Conservation (phyloP, 1,140 invertebrate genomes). For the Brachionus sp. region DNA sequence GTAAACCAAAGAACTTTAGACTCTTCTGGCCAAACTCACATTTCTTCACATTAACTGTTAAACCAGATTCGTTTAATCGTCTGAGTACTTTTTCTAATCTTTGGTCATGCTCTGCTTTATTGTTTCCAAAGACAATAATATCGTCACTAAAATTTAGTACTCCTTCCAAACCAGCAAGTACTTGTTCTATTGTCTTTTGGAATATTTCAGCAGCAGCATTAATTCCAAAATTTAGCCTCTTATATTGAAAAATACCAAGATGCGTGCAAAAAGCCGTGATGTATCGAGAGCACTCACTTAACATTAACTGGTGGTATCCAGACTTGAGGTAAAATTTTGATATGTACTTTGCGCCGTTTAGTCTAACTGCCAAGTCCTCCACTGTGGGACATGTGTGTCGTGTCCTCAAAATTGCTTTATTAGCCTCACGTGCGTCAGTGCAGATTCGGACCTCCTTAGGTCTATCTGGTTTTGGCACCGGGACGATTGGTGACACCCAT, state of each 20-base stretch:
- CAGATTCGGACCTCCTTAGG: constrained; percentile 14
- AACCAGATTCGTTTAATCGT: neutral
- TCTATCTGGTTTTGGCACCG: constrained; percentile 49
- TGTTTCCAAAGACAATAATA: neutral
- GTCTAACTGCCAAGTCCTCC: neutral
- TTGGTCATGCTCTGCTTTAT: neutral
- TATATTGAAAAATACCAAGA: neutral
- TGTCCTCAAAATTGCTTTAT: neutral
- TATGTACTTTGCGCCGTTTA: neutral
- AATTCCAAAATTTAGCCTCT: constrained; percentile 1
- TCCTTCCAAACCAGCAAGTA: neutral
- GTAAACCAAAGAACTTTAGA: neutral
- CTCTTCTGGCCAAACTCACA: neutral
- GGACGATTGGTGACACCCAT: constrained; percentile 52
- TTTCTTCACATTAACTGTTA: neutral
- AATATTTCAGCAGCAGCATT: neutral
- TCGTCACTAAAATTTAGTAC: neutral
- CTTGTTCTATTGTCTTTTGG: neutral
- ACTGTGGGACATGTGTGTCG: neutral
- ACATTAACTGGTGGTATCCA: neutral
- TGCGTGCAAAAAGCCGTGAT: neutral
- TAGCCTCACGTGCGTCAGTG: neutral
- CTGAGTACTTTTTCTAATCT: neutral
- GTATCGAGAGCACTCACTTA: neutral
- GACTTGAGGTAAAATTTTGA: neutral